A percentile compares a stretch with the other conserved stretches of the same genome.
These are phyloP conservation scores for Zaprionus gabonicus DNA, from an alignment of 1,140 invertebrate species.

Conservation along the genomic window DNA sequence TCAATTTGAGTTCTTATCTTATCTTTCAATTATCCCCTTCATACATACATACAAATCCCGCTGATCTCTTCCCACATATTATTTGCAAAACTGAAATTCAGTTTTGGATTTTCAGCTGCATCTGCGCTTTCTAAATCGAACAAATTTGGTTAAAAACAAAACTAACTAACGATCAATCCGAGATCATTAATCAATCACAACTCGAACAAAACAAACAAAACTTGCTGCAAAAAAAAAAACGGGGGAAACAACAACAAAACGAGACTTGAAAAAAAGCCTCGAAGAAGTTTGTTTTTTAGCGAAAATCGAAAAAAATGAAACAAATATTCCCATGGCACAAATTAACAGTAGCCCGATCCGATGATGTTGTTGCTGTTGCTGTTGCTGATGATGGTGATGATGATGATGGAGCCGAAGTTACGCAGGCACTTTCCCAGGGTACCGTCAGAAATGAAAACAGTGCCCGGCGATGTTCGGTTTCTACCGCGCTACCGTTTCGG, in stretches of 20 bases:
- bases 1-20: neutral
- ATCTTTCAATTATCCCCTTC: neutral
- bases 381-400: too few relatives aligned
- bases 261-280: constrained; percentile 21
- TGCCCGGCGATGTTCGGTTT: constrained; percentile 17
- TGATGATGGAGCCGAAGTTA: neutral
- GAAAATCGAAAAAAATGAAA: constrained; percentile 21
- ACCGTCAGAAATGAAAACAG: constrained; percentile 44
- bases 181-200: constrained; percentile 42
- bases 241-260: neutral
- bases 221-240: constrained; percentile 20
- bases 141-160: constrained; percentile 9
- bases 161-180: neutral
- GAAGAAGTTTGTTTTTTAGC: constrained; percentile 1
- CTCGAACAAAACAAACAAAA: constrained; percentile 24
- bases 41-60: too few relatives aligned
- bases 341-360: constrained; percentile 69
- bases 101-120: neutral
- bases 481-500: constrained; percentile 44
- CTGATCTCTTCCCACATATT: neutral
- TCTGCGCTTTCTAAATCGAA: constrained; percentile 10
- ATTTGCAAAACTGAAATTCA: neutral
- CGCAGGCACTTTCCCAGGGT: constrained; percentile 48
- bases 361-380: neutral
- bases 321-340: constrained; percentile 71